Evolutionary conservation across 2,888 invertebrate species (phyloP), one percentile per base, ranked within the genome.

Genomic region (Trichacis sp.): DNA sequence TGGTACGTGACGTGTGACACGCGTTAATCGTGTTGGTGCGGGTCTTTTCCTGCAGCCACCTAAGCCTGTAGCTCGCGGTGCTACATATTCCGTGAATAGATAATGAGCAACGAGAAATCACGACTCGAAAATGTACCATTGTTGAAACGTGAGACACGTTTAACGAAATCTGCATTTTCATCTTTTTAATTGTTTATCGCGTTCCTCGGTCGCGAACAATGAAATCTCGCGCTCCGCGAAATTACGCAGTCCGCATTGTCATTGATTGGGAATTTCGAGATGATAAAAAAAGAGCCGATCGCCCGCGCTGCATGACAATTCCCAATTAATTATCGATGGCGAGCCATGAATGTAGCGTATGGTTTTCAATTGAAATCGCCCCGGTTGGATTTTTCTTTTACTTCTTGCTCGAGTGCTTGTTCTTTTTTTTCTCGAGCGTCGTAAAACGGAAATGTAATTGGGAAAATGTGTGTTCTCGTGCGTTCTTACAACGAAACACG

Each of bases 1-100:
- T 73, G 75, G 75, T 72, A 74, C 77, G 75, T 77, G 79, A 79
- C 79, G 74, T 72, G 76, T 77, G 79, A 79, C 80, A 79, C 79
- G 79, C 79, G 80, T 79, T 80, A 79, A 78, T 78, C 77, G 76
- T 76, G 74, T 72, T 73, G 72, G 73, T 67, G 71, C 73, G 72
- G 3, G 69, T 76, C 73, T 33, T 33, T 33, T 33, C 33, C 33
- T 24, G 8, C 33, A n/a, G 5, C 33, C 33, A n/a, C 33, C 33
- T 33, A 33, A 40, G 40, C 24, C 24, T 24, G 24, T n/a, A n/a
- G n/a, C n/a, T n/a, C 24, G 24, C 24, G 24, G 24, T 5, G 24
- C n/a, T n/a, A n/a, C 3, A 24, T 24, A 24, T 24, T 24, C 24
- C 24, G 3, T 24, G 24, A 24, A 24, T 24, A 43, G 60, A 64